Evolutionary conservation across 2,113 vertebrate genomes (phyloP).

Genomic region (Semnopithecus entellus): DNA sequence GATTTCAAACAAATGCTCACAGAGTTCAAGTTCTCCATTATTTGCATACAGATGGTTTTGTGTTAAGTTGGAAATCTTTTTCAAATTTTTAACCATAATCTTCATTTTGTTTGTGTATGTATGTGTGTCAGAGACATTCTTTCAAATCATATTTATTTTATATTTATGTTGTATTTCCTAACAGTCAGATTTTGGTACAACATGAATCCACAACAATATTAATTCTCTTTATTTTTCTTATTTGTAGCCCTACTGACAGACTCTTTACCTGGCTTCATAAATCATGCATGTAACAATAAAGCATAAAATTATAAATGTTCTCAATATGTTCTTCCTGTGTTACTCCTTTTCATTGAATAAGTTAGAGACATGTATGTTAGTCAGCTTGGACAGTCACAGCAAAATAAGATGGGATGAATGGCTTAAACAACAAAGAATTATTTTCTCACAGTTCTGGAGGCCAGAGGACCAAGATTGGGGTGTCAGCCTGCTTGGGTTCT

Average conservation of each 20-base stretch:
- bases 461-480: background rate
- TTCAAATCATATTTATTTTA: constrained; percentile 37
- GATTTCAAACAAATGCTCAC: constrained; percentile 38
- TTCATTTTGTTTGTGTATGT: constrained; percentile 16
- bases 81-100: background rate
- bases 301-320: background rate
- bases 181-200: background rate
- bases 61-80: constrained; percentile 43
- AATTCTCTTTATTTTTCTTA: background rate
- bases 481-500: background rate
- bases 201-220: background rate
- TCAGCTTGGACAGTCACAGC: background rate
- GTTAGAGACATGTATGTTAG: background rate
- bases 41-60: constrained; percentile 39
- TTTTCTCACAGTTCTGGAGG: background rate
- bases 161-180: background rate
- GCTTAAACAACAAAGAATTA: background rate
- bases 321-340: background rate
- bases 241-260: background rate
- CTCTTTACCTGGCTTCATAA: background rate
- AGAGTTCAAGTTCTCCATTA: constrained; percentile 40
- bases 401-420: background rate
- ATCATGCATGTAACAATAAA: background rate
- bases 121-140: background rate
- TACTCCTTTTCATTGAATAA: background rate